Conservation (phyloP, 2,888 invertebrate genomes). For the Pachydiplax longipennis region DNA sequence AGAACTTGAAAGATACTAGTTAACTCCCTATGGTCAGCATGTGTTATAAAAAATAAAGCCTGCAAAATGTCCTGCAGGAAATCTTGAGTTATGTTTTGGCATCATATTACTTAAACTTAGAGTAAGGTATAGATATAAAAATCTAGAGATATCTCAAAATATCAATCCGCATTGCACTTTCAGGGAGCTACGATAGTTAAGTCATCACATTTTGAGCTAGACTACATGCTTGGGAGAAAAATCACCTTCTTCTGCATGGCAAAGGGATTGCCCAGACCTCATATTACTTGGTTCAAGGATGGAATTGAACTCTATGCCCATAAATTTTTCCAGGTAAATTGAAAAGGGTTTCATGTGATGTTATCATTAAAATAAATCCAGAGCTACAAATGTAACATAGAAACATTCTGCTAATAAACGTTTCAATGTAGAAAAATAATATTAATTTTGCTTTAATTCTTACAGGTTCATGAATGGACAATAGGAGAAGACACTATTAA, state of each 20-base stretch:
- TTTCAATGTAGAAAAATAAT: background rate
- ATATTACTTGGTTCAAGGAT: slow-evolving; percentile 81
- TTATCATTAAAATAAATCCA: background rate
- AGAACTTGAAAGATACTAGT: no score
- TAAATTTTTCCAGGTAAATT: slow-evolving; percentile 70
- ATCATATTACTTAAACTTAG: no score
- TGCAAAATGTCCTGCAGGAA: no score
- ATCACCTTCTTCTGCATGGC: slow-evolving; percentile 80
- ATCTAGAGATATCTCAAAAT: no score
- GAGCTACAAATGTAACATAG: background rate
- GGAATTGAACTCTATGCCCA: slow-evolving; percentile 77
- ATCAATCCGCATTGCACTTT: background rate
- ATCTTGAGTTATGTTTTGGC: no score
- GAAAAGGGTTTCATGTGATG: background rate
- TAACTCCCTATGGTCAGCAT: no score
- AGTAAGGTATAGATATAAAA: no score
- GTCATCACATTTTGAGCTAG: slow-evolving; percentile 75
- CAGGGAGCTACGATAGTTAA: slow-evolving; percentile 76
- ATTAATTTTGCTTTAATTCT: background rate
- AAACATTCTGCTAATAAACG: background rate
- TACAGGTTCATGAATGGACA: slow-evolving; percentile 72
- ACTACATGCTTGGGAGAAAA: slow-evolving; percentile 77
- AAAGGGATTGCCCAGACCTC: slow-evolving; percentile 73
- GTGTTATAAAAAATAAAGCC: no score
- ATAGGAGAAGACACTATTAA: slow-evolving; percentile 71